Evolutionary conservation across 2,888 invertebrate genomes (phyloP).

Genomic region (Nymphalis polychloros): DNA sequence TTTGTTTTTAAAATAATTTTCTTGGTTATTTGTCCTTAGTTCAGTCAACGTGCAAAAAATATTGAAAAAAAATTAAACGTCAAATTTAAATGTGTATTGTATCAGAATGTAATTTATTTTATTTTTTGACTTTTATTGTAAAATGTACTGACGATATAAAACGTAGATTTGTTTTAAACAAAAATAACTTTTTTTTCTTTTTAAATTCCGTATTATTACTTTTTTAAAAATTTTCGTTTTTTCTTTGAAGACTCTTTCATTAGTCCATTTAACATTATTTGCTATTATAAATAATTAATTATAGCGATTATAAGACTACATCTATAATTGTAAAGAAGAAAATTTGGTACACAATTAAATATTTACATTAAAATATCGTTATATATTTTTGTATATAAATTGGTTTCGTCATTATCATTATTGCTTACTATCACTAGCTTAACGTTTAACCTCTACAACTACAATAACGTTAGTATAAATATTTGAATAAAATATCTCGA

Average conservation of each 20-base stretch:
- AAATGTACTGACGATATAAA: too few species aligned
- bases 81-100: too few species aligned
- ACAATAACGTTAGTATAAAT: slow-evolving; percentile 77
- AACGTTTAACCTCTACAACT: slow-evolving; percentile 65
- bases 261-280: slow-evolving; percentile 14
- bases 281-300: slow-evolving; percentile 37
- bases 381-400: slow-evolving; percentile 78
- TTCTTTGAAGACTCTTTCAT: slow-evolving; percentile 26
- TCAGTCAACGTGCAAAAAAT: too few species aligned
- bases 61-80: too few species aligned
- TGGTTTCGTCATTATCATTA: slow-evolving; percentile 63
- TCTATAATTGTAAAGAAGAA: slow-evolving; percentile 80
- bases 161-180: too few species aligned
- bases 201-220: background rate
- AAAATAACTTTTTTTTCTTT: background rate
- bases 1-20: background rate
- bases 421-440: slow-evolving; percentile 49
- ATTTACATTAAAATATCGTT: slow-evolving; percentile 73
- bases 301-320: slow-evolving; percentile 50
- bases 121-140: too few species aligned
- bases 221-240: background rate
- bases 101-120: too few species aligned
- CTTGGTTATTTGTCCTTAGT: background rate
- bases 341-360: slow-evolving; percentile 78
- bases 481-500: slow-evolving; percentile 78